Percentiles rank a stretch among this genome's conserved stretches.
Evolutionary conservation across 92 coral and sea anemone species (phyloP).

Genomic region (Palythoa grandis): DNA sequence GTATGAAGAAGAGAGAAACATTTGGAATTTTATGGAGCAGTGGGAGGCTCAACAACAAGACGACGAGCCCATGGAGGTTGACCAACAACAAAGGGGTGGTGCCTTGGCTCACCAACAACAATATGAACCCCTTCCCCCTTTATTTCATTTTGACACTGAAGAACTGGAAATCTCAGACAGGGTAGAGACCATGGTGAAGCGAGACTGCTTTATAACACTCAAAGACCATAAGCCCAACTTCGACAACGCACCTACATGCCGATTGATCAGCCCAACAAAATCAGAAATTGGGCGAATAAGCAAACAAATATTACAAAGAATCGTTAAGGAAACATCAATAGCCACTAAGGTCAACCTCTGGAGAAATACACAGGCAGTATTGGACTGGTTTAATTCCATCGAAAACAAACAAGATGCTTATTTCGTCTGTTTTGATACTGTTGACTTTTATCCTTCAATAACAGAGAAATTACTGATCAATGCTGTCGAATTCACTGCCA

Average conservation of each 20-base stretch:
- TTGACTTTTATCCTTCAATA: too few species aligned
- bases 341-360: constrained; percentile 38
- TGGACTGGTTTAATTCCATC: constrained; percentile 40
- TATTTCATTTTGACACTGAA: too few species aligned
- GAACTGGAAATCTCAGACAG: too few species aligned
- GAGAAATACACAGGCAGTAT: constrained; percentile 50
- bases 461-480: constrained; percentile 24
- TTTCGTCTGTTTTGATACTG: constrained; percentile 38
- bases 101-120: too few species aligned
- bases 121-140: too few species aligned
- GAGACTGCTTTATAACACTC: constrained; percentile 32
- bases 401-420: constrained; percentile 22
- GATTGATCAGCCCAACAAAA: constrained; percentile 49
- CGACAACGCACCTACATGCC: constrained; percentile 35
- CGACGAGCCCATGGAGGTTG: too few species aligned
- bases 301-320: constrained; percentile 35
- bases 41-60: too few species aligned
- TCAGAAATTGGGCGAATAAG: constrained; percentile 55
- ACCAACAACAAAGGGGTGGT: too few species aligned
- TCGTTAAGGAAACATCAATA: constrained; percentile 20
- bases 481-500: constrained; percentile 38
- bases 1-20: too few species aligned
- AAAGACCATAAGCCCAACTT: constrained; percentile 57
- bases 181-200: neutral
- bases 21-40: too few species aligned